Evolutionary conservation across 1,140 invertebrate species (phyloP), one percentile per base, ranked within the genome.

Genomic region (Drosophila obscura): DNA sequence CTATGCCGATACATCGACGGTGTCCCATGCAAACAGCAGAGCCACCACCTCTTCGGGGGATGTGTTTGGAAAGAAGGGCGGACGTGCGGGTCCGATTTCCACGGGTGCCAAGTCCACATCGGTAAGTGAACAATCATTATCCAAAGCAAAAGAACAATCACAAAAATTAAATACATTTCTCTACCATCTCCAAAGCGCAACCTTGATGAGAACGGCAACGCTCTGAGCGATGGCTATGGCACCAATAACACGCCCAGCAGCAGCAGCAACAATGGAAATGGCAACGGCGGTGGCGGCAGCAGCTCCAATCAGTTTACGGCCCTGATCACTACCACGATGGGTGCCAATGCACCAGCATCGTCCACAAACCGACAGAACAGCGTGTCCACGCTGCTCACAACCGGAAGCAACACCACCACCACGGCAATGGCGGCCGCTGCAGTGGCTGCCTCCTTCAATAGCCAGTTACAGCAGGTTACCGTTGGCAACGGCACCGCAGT

Each of bases 151-250:
- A n/a, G n/a, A 58, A 8, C 7, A 44, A n/a, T 43, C 8, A 39
- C 35, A 31, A 28, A 51, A 24, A 19, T 19, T 19, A 19, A 19
- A 1, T 19, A 19, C 19, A 19, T 28, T 50, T 41, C 44, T 2
- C 2, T 24, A 4, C 22, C 1, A 26, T 49, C 8, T 62, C 39
- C 28, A 4, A 79, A 93, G 92, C 93, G 93, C 60, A 90, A 92
- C 45, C 62, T 92, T n/a, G 93, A 93, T 80, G 93, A 93, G 72
- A 93, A 93, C 51, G 92, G 93, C 6, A 93, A 93, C 62, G 91
- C 93, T 9, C 43, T 93, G 24, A 73, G 73, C 48, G 89, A 90
- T 43, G 71, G 67, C 5, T 88, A 56, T 26, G 74, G 57, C 1
- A 46, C 53, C 16, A 61, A 50, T 16, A 56, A 43, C 43, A 51